These are phyloP conservation scores for Apteryx mantelli DNA, from an alignment of 2,113 vertebrate genomes.

Conservation along the genomic window DNA sequence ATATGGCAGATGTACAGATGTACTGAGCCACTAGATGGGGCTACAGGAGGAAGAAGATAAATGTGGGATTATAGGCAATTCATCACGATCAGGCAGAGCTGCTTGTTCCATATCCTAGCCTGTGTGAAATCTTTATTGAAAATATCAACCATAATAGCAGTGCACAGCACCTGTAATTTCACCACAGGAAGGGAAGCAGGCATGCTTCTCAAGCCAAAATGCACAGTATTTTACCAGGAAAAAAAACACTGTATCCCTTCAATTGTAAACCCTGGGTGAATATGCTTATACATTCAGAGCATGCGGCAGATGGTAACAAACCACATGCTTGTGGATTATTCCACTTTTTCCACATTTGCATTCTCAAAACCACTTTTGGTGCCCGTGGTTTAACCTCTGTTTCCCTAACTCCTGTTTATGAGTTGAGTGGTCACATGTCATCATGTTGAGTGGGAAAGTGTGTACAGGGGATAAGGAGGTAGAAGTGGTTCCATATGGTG, in stretches of 20 bases:
- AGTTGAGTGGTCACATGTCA: conserved; percentile 76
- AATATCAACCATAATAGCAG: conserved; percentile 41
- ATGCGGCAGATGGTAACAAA: conserved; percentile 70
- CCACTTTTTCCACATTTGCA: conserved; percentile 79
- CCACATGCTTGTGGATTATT: conserved; percentile 79
- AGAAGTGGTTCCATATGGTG: conserved; percentile 67
- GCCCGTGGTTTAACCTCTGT: conserved; percentile 80
- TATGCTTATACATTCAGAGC: conserved; percentile 41
- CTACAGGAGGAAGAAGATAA: background rate
- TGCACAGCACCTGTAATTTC: conserved; percentile 12
- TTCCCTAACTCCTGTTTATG: conserved; percentile 79
- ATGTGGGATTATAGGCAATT: background rate
- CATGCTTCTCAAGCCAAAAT: conserved; percentile 35
- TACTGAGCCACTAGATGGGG: background rate
- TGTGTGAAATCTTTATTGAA: conserved; percentile 15
- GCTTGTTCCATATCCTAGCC: background rate
- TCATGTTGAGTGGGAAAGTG: conserved; percentile 74
- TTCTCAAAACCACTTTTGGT: conserved; percentile 73
- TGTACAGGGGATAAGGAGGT: conserved; percentile 64
- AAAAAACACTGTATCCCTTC: conserved; percentile 15
- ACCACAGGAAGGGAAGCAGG: background rate
- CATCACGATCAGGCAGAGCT: background rate
- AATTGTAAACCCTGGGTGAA: conserved; percentile 53
- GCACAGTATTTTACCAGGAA: conserved; percentile 23
- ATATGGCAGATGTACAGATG: background rate